Base-by-base conservation (phyloP, 2,888 invertebrate genomes). In the Cyclophora punctaria region DNA sequence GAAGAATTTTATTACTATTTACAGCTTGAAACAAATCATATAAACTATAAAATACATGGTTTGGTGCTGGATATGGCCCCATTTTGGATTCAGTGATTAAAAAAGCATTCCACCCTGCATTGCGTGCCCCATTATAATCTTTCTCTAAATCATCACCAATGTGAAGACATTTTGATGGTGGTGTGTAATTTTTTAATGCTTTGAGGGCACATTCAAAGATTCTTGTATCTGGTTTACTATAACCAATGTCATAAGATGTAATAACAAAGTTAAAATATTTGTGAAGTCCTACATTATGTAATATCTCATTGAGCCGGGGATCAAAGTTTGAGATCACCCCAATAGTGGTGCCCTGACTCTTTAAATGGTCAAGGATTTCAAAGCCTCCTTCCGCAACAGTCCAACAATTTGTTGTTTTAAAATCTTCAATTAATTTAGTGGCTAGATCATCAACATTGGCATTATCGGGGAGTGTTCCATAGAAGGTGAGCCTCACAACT, bases 281-380 rank as follows among this genome's bases (percentile, higher is more conserved):
- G 47, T 89, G 73, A n/a, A 97, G 77, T 50, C 90, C 90, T 41
- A 93, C 86, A 63, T 92, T 92, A 7, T 80, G 63, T 48, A 98
- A 84, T 56, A 97, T 90, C 3, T 88, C 83, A 53, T 91, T 88
- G 2, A 98, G 83, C 37, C 97, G 90, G 37, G 95, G 94, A 83
- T 98, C 98, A 82, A 94, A 96, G 80, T 98, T 98, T 4, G 97
- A 96, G 60, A 98, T 92, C 0, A 96, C 91, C 3, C 96, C 97
- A 44, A 96, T 62, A 4, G 74, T 64, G 7, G 91, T 66, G 34
- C 79, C 77, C 49, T 76, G 80, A 6, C 74, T 71, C 55, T 78
- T 83, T 4, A 96, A 75, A 54, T 90, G 88, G 34, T 91, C 79
- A 2, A 96, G 81, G n/a, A 96, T 78, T 50, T 91, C 90, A 5